Evolutionary conservation across 2,888 invertebrate species (phyloP), one percentile per base, ranked within the genome.

Genomic region (Proisotoma minuta): DNA sequence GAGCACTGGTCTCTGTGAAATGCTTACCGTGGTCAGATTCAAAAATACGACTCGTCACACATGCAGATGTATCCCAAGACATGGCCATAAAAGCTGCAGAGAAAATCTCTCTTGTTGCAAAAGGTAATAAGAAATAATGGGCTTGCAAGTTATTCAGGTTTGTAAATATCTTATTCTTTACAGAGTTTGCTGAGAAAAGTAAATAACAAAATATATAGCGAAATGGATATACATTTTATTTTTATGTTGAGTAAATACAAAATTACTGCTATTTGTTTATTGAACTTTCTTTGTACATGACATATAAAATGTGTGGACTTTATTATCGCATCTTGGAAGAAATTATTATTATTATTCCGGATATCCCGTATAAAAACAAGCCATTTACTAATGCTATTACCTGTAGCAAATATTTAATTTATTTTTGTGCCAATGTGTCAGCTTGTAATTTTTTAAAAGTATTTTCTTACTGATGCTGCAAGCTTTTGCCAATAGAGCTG

Each of bases 31-130:
- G 87, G 70, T 82, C 84, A 66, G 78, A 80, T 62, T 80, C 82
- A 52, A 82, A 82, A 23, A 79, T 87, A 1, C 81, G 92, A 52
- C 79, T 91, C 65, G 88, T 88, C 10, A 76, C 87, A 2, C 86
- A 89, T 77, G 43, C 43, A 5, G 43, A 43, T n/a, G 18, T 43
- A 18, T 80, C 80, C 1, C 85, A 87, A 70, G 82, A 84, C 68
- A 84, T 86, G 72, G 79, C 87, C 4, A 81, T 83, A 75, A 80
- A 84, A 60, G 85, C 86, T 60, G 85, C 88, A 72, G 82, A 83
- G 76, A 91, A 91, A 79, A 80, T 91, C 60, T 79, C 78, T 0
- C 83, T 82, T 68, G 87, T 89, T 15, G 59, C 64, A 15, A 48
- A 67, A 58, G 60, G 69, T 69, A 59, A 27, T 56, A 22, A 27